These are phyloP conservation scores for Vanacampus margaritifer DNA, from an alignment of 2,113 vertebrate species.

Conservation along the genomic window DNA sequence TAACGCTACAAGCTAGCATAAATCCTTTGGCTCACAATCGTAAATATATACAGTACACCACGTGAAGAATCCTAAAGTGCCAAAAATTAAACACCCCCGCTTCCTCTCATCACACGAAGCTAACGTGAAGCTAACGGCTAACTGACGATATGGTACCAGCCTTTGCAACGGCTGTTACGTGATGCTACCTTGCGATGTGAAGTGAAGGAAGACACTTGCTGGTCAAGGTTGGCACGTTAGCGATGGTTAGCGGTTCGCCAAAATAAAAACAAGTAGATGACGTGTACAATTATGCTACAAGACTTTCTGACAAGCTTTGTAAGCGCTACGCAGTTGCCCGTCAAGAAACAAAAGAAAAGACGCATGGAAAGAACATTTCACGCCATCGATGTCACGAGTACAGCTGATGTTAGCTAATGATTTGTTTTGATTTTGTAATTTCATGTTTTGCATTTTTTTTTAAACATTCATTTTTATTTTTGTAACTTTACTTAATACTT, in stretches of 20 bases:
- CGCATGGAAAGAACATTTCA: background rate
- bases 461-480: background rate
- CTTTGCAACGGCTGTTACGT: background rate
- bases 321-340: background rate
- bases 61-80: background rate
- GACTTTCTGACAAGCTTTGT: constrained; percentile 2
- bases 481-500: no score
- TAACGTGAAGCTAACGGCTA: constrained; percentile 42
- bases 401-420: background rate
- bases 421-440: background rate
- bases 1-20: constrained; percentile 65
- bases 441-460: background rate
- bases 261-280: constrained; percentile 46
- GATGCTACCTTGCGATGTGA: constrained; percentile 20
- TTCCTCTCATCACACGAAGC: background rate
- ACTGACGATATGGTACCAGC: constrained; percentile 67
- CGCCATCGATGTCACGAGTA: background rate
- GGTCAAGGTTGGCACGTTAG: constrained; percentile 87
- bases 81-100: background rate
- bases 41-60: constrained; percentile 2
- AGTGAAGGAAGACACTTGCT: constrained; percentile 86
- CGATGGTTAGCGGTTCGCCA: constrained; percentile 56
- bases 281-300: constrained; percentile 45
- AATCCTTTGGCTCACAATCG: background rate
- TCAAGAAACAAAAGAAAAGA: background rate